Evolutionary conservation across 2,888 invertebrate genomes (phyloP), one percentile per base, ranked within the genome.

Genomic region (Cylindroiulus punctatus): DNA sequence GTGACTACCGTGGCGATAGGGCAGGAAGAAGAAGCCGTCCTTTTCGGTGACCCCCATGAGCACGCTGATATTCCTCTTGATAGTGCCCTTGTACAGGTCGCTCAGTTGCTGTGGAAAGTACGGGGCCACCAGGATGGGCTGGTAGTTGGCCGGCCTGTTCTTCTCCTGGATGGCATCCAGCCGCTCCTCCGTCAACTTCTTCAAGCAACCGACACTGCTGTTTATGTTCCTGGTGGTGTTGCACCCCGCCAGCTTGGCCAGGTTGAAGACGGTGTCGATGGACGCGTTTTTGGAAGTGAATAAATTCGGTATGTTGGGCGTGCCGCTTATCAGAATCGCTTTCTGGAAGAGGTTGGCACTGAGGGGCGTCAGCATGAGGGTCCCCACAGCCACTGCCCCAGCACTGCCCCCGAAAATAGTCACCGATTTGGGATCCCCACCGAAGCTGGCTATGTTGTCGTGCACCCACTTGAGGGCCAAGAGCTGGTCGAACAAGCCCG

Each of bases 321-420:
- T 36, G 19, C 85, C 85, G 30, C 85, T 85, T 12, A 44, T 52
- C 30, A 85, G 32, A 52, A 85, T 85, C 10, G 85, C 85, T 12
- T 30, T 47, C 40, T 87, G 87, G 86, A 89, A 89, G 32, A 89
- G 85, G 22, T 87, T 65, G 3, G 88, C 86, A 40, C 88, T 88
- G 76, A 96, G 91, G 3, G 96, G 96, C 44, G 96, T 96, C 81
- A 96, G 91, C 85, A 96, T 92, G 91, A 96, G 96, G 89, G 96
- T 92, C 36, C 96, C 96, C 17, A 98, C 97, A 47, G 97, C 96
- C 19, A 96, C 97, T 0, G 97, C 97, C 4, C 98, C 98, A 40
- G 98, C 98, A 87, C 97, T 97, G 91, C 98, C 98, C n/a, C 98
- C 98, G 91, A 98, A 97, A 84, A 98, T 92, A 8, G 96, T 95